Evolutionary conservation across 2,113 vertebrate species (phyloP), one percentile per base, ranked within the genome.

Genomic region (Anarrhichthys ocellatus): DNA sequence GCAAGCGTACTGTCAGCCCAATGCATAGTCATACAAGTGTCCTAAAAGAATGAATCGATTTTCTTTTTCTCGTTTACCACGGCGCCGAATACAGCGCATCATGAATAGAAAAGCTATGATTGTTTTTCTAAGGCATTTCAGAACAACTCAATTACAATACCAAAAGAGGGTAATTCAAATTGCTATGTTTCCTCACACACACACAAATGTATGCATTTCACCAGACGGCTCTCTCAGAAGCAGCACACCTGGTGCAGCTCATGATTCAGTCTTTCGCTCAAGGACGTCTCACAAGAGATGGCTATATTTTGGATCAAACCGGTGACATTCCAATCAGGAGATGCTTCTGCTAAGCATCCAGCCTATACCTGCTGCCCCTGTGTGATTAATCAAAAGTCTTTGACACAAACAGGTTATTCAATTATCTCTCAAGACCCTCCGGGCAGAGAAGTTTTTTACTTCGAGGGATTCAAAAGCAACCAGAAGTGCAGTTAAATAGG

Each of bases 361-460:
- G 46, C 63, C 67, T 44, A 72, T 83, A 52, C 74, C 80, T 80
- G 67, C 80, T 80, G 69, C 63, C 74, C 82, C 38, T 9, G 29
- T 36, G 88, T 36, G 63, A 90, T 89, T 89, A 80, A 92, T 91
- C 88, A 91, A 82, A 87, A 79, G 76, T 81, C 77, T 88, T 38
- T 87, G 75, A 90, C 83, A 83, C 63, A 77, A 81, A 69, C 77
- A 81, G 62, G 76, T 86, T 86, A 76, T 86, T 89, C 72, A 76
- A 83, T 82, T 83, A 87, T 85, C 79, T 70, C n/a, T 74, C 65
- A 64, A 24, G 17, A 81, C 65, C 85, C 76, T 24, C 11, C 2
- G 38, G 86, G 70, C 74, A 74, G 34, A 52, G 36, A 58, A 83
- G 50, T 81, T 32, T 32, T 58, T 83, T 70, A 70, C 0, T 83